Conservation (phyloP, 1,140 invertebrate genomes). For the Caenorhabditis remanei region DNA sequence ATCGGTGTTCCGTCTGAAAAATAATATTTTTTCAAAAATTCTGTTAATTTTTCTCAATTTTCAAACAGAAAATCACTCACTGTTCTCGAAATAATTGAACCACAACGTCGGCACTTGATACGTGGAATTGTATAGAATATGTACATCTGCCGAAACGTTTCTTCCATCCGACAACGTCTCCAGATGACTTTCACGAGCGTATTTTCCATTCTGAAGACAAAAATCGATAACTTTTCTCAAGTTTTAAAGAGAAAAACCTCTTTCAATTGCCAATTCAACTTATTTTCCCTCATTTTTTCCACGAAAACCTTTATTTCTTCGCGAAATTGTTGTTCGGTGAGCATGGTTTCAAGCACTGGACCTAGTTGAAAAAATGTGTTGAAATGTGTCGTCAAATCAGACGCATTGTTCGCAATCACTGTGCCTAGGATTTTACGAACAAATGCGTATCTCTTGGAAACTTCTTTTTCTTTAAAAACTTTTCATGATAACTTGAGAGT, state of each 20-base stretch:
- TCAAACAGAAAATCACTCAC: background rate
- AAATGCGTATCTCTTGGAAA: too few species aligned
- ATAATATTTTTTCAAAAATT: background rate
- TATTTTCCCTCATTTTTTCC: conserved; percentile 1
- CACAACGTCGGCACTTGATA: conserved; percentile 60
- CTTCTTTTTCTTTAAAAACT: too few species aligned
- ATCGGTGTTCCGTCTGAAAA: conserved; percentile 24
- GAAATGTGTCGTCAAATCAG: too few species aligned
- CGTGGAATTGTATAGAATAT: conserved; percentile 59
- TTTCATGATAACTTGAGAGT: too few species aligned
- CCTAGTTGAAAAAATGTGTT: too few species aligned
- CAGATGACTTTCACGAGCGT: background rate
- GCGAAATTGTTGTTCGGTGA: conserved; percentile 17
- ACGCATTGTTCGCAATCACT: too few species aligned
- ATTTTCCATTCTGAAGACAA: conserved; percentile 5
- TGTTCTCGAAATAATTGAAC: conserved; percentile 60
- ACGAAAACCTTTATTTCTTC: background rate
- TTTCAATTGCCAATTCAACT: conserved; percentile 10
- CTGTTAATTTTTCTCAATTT: background rate
- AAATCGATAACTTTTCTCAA: background rate
- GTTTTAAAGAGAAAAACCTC: background rate
- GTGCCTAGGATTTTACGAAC: too few species aligned
- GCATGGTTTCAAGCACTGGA: background rate
- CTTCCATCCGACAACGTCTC: background rate
- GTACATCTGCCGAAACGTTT: background rate